phyloP scores from a whole-genome alignment of 2,797 vertebrate genomes.

The Sciurus carolinensis region DNA sequence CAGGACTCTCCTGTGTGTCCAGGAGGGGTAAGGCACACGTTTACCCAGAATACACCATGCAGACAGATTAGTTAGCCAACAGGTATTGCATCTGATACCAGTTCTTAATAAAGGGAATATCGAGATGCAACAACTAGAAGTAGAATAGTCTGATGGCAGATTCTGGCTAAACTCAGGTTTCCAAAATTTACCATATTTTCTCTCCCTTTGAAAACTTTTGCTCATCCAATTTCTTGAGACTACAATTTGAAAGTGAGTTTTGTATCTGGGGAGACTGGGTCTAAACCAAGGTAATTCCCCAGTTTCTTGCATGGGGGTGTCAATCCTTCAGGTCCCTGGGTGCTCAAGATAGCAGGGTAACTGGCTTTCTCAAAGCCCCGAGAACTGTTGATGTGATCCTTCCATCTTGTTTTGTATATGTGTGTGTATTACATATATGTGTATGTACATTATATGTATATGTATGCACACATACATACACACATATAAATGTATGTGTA shows the following conservation, averaged over 20 bases:
- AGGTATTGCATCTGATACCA: not conserved
- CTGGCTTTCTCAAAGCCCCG: not conserved
- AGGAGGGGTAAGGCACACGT: fast-evolving
- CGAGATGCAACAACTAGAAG: not conserved
- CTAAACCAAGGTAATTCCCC: not conserved
- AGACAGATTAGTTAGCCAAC: not conserved
- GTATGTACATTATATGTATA: too few species aligned
- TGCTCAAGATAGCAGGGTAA: not conserved
- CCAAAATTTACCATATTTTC: not conserved
- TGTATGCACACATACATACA: too few species aligned
- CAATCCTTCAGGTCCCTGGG: not conserved
- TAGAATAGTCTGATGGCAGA: too few species aligned
- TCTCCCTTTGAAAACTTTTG: not conserved
- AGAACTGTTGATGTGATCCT: not conserved
- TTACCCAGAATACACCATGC: not conserved
- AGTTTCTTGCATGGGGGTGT: not conserved
- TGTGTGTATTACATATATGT: not conserved
- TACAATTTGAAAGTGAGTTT: not conserved
- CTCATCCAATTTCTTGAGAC: not conserved
- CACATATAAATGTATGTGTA: fast-evolving
- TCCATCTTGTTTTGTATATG: not conserved
- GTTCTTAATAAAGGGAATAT: not conserved
- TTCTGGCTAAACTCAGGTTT: not conserved
- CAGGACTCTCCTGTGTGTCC: not conserved
- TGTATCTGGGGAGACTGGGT: not conserved